Evolutionary conservation across 2,113 vertebrate species (phyloP).

Genomic region (Ictidomys tridecemlineatus): DNA sequence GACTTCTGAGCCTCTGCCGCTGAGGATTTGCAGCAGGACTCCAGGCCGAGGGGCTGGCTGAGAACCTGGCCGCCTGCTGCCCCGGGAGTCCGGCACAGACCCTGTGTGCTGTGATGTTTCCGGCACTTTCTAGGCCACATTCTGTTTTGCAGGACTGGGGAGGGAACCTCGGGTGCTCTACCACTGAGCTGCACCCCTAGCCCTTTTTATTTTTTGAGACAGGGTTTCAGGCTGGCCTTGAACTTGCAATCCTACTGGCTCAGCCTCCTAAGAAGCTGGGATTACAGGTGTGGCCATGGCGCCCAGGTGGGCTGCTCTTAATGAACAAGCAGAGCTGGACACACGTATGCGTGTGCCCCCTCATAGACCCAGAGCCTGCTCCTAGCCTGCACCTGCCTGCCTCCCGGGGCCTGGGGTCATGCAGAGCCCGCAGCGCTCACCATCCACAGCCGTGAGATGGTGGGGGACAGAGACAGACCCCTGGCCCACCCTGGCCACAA

Average conservation of each 20-base stretch:
- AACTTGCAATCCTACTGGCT: neutral
- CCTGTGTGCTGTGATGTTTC: too few species aligned
- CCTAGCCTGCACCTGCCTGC: fast-evolving
- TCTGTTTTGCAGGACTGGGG: neutral
- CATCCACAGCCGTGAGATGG: neutral
- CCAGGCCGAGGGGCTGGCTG: neutral
- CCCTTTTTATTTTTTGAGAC: neutral
- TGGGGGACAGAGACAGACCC: neutral
- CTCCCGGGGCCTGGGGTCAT: neutral
- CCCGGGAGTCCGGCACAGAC: neutral
- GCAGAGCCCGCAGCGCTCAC: fast-evolving
- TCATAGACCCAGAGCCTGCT: fast-evolving
- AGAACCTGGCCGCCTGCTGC: neutral
- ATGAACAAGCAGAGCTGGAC: neutral
- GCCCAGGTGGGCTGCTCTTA: neutral
- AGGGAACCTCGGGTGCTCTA: too few species aligned
- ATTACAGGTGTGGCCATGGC: neutral
- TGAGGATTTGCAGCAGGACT: neutral
- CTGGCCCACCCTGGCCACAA: neutral
- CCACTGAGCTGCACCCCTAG: neutral
- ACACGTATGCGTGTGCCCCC: fast-evolving
- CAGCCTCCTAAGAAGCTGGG: too few species aligned
- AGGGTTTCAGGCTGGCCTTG: neutral
- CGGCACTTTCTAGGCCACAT: neutral
- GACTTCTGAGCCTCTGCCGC: neutral